A percentile compares a stretch with the other conserved stretches of the same genome.
Evolutionary conservation across 2,113 vertebrate species (phyloP).

Genomic region (Sprattus sprattus): DNA sequence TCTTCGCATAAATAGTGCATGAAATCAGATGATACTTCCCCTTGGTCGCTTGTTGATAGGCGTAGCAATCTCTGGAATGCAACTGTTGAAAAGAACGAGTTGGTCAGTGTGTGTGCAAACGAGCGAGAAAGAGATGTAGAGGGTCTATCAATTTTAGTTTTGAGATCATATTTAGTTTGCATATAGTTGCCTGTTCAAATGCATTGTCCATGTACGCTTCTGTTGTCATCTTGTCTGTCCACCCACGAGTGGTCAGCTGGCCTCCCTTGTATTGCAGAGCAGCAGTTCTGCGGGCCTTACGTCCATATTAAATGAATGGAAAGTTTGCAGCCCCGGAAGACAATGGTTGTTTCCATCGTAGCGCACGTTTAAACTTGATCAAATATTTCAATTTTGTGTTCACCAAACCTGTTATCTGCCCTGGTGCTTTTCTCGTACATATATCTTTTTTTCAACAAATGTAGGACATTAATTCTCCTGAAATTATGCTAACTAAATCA

Average conservation of each 20-base stretch:
- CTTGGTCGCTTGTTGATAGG: conserved; percentile 11
- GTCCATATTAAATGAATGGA: not conserved
- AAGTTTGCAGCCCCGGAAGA: not conserved
- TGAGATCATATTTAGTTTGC: too few relatives aligned
- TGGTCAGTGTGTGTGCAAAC: not conserved
- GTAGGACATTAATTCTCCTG: not conserved
- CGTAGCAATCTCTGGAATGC: conserved; percentile 40
- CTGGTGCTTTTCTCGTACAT: not conserved
- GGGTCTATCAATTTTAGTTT: conserved; percentile 14
- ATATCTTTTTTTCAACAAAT: not conserved
- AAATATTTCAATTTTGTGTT: not conserved
- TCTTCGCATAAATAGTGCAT: conserved; percentile 6
- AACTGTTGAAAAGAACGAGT: not conserved
- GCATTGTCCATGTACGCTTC: not conserved
- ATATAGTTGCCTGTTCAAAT: not conserved
- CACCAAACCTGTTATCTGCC: not conserved
- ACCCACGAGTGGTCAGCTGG: not conserved
- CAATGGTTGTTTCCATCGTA: not conserved
- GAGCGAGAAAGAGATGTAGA: not conserved
- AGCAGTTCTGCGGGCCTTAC: too few relatives aligned
- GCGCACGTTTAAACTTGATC: not conserved
- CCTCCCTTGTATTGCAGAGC: not conserved
- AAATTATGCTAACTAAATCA: not conserved
- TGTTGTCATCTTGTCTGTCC: not conserved
- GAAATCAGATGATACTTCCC: conserved; percentile 30